Conservation (phyloP, 2,888 invertebrate species). For the Sceliomorpha sp. region DNA sequence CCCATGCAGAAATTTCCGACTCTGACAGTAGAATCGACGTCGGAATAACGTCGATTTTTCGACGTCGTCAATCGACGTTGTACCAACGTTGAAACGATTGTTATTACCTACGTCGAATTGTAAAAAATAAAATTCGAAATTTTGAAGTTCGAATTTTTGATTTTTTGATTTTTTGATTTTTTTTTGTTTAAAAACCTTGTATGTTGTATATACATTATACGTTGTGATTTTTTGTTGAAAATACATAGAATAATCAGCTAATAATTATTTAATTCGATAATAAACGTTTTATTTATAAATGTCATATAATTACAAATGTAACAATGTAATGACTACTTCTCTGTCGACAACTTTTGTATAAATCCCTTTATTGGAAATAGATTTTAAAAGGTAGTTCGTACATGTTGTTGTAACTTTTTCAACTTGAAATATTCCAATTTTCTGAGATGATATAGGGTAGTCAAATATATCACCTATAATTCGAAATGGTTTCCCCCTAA, state of each 20-base stretch:
- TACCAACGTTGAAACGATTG: too few species aligned
- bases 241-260: background rate
- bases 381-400: constrained; percentile 1
- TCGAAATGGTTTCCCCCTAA: constrained; percentile 5
- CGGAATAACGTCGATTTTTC: too few species aligned
- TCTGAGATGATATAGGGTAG: constrained; percentile 2
- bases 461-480: constrained; percentile 19
- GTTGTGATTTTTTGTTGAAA: too few species aligned
- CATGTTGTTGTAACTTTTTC: constrained; percentile 3
- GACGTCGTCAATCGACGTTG: too few species aligned
- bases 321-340: constrained; percentile 6
- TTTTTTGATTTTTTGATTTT: too few species aligned
- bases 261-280: background rate
- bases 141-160: too few species aligned
- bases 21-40: too few species aligned
- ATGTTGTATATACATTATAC: too few species aligned
- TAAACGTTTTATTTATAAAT: constrained; percentile 3
- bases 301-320: constrained; percentile 21
- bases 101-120: too few species aligned
- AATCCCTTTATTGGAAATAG: constrained; percentile 16
- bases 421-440: constrained; percentile 18
- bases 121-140: too few species aligned
- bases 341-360: constrained; percentile 4
- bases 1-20: too few species aligned
- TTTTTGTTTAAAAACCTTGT: too few species aligned